Percentiles rank a stretch among this genome's conserved stretches.
phyloP scores from a whole-genome alignment of 1,140 invertebrate species.

The Forficula auricularia region DNA sequence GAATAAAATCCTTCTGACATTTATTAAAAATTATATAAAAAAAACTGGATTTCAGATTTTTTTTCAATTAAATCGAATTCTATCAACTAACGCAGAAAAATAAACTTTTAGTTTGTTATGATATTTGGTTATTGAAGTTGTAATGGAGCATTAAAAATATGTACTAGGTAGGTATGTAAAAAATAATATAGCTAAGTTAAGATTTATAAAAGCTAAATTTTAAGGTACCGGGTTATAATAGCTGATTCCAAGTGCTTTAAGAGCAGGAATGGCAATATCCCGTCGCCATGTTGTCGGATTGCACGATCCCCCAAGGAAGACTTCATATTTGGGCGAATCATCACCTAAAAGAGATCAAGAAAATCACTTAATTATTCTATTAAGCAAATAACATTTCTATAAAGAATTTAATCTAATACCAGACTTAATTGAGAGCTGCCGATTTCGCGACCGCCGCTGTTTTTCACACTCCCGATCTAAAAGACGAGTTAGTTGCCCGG shows the following conservation, averaged over 20 bases:
- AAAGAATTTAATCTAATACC: not conserved
- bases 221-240: constrained; percentile 97
- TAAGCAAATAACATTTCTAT: no score
- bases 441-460: constrained; percentile 16
- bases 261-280: constrained; percentile 81
- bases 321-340: constrained; percentile 44
- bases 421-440: constrained; percentile 23
- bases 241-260: constrained; percentile 76
- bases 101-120: no score
- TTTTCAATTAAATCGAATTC: no score
- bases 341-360: constrained; percentile 25
- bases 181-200: no score
- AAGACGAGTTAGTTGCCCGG: constrained; percentile 22
- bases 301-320: constrained; percentile 93
- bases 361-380: constrained; percentile 6
- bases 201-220: no score
- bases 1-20: no score
- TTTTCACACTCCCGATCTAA: constrained; percentile 21
- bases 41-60: no score
- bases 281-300: constrained; percentile 93
- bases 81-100: no score
- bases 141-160: no score
- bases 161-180: no score
- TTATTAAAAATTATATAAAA: no score
- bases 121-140: no score